Evolutionary conservation across 2,113 vertebrate species (phyloP).

Genomic region (Malurus cyaneus): DNA sequence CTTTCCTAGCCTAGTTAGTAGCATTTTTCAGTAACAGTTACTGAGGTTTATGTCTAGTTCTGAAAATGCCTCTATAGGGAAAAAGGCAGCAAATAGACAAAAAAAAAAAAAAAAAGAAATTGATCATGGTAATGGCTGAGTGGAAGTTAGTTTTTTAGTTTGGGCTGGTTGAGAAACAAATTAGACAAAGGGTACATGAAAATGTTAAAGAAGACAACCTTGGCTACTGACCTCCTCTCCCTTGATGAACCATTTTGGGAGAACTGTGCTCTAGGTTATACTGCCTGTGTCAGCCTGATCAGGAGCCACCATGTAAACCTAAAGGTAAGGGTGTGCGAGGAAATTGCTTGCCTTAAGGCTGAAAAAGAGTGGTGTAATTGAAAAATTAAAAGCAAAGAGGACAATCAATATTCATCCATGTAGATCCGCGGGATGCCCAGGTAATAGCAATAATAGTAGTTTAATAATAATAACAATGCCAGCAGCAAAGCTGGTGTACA

Average conservation of each 20-base stretch:
- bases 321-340: background rate
- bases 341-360: background rate
- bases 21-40: background rate
- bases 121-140: background rate
- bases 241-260: background rate
- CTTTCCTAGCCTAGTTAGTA: background rate
- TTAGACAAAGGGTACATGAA: background rate
- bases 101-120: background rate
- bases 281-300: background rate
- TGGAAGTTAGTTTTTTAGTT: background rate
- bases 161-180: background rate
- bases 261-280: accelerated
- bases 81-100: background rate
- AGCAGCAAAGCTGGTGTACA: background rate
- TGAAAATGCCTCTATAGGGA: background rate
- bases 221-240: background rate
- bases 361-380: background rate
- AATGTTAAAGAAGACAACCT: background rate
- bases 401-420: background rate
- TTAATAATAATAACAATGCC: background rate
- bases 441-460: background rate
- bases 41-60: background rate
- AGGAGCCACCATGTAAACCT: background rate
- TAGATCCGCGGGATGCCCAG: background rate
- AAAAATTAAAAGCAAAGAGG: background rate